Conservation (phyloP, 2,797 vertebrate genomes). For the Oreortyx pictus region DNA sequence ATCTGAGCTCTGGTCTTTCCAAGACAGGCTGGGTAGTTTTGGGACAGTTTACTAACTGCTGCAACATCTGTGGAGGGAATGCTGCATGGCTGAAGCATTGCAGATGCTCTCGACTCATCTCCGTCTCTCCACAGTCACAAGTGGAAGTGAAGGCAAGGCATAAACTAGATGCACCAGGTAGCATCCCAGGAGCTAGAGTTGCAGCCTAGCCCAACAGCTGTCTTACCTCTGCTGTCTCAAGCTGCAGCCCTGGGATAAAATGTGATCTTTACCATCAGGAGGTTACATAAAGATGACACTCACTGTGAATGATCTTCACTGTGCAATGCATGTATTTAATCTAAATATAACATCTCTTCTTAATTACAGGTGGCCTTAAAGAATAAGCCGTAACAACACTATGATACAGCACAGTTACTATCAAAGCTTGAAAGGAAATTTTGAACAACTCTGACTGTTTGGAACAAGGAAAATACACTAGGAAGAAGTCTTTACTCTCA, state of each 20-base stretch:
- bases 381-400: not conserved
- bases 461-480: not conserved
- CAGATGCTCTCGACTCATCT: not conserved
- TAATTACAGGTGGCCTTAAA: not conserved
- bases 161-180: not conserved
- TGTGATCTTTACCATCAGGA: not conserved
- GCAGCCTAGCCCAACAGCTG: fast-evolving
- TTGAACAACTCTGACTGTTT: not conserved
- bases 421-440: not conserved
- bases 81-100: not conserved
- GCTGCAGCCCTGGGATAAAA: not conserved
- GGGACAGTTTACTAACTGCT: not conserved
- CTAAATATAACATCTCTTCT: not conserved
- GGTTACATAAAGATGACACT: not conserved
- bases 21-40: not conserved
- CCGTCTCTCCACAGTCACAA: not conserved
- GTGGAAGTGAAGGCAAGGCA: not conserved
- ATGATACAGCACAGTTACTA: not conserved
- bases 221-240: not conserved
- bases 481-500: not conserved
- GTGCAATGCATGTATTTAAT: not conserved
- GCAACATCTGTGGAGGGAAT: fast-evolving
- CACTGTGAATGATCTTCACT: not conserved
- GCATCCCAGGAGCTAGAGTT: not conserved
- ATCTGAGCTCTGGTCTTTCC: not conserved